Percentiles rank a stretch among this genome's conserved stretches.
Evolutionary conservation across 2,113 vertebrate genomes (phyloP).

Genomic region (Platichthys flesus): DNA sequence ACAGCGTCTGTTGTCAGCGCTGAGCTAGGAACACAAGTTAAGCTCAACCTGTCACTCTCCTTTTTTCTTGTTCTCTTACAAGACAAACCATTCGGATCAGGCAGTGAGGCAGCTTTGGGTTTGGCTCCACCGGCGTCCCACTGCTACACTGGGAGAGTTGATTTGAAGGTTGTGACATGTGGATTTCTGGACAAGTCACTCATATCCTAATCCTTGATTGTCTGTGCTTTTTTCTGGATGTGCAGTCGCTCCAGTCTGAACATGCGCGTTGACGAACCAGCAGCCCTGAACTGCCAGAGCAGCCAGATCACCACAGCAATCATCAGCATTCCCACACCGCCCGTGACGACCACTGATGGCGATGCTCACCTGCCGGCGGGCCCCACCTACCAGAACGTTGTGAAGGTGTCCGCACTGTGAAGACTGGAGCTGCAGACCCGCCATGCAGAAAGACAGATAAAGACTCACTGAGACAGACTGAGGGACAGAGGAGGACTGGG

Average conservation of each 20-base stretch:
- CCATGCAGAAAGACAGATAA: constrained; percentile 39
- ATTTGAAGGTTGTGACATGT: too few species aligned
- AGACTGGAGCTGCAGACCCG: constrained; percentile 35
- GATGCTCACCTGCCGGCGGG: constrained; percentile 80
- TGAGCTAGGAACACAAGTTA: too few species aligned
- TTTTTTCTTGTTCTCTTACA: not conserved
- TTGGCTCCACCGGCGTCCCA: not conserved
- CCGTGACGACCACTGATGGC: constrained; percentile 87
- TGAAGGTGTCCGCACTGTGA: constrained; percentile 98
- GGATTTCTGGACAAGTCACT: too few species aligned
- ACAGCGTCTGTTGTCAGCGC: too few species aligned
- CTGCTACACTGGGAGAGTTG: not conserved
- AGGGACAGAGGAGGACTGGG: constrained; percentile 58
- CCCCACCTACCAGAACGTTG: constrained; percentile 86
- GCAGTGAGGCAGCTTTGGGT: not conserved
- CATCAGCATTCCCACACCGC: constrained; percentile 97
- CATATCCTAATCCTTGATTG: constrained; percentile 8
- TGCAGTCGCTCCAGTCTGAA: constrained; percentile 98
- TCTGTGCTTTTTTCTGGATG: constrained; percentile 22
- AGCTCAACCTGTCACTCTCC: too few species aligned
- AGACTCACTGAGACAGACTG: constrained; percentile 63
- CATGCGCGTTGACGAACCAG: constrained; percentile 92
- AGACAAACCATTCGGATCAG: not conserved
- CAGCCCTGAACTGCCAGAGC: constrained; percentile 93
- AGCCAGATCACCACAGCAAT: constrained; percentile 97